Base-by-base conservation (phyloP, 2,888 invertebrate genomes). In the Operophtera brumata region DNA sequence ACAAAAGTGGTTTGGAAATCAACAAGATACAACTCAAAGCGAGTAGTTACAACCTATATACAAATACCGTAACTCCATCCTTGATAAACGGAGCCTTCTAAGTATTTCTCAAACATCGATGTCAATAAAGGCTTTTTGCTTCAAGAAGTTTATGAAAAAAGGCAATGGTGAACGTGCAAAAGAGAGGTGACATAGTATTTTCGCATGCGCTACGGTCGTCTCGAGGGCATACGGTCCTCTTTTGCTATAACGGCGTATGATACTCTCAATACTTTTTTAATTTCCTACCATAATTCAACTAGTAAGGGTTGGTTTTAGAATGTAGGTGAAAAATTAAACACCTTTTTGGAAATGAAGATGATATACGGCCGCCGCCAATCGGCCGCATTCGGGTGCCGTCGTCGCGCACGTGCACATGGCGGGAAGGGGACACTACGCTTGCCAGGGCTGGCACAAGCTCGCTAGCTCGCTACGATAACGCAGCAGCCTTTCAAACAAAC, bases 201-300 rank as follows among this genome's bases (percentile, higher is more conserved):
- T 76, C 84, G 85, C 85, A 85, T 87, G 86, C 86, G 86, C 85
- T 76, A 70, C 75, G 77, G 78, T 77, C 77, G 80, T 81, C 84
- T 83, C 84, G 83, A 81, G 82, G 85, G 84, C 81, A 79, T 78
- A 71, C 67, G 57, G 65, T 69, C 40, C 48, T 50, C 37, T 51
- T 51, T 44, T 28, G n/a, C 5, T 20, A 47, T 57, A 77, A 71
- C 2, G 60, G 40, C 54, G 0, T 67, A 77, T 57, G 45, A n/a
- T 69, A 6, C 6, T 1, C 2, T 3, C 2, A 1, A 0, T 0
- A 7, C 6, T 32, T 6, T 52, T 28, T 11, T 1, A 1, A 73
- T 64, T 47, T 53, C 0, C 41, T 53, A 61, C 1, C 0, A 0
- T 0, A 2, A 36, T 0, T 7, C 0, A 0, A 0, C 0, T 0